phyloP scores from a whole-genome alignment of 2,113 vertebrate genomes.

The Anhinga anhinga region DNA sequence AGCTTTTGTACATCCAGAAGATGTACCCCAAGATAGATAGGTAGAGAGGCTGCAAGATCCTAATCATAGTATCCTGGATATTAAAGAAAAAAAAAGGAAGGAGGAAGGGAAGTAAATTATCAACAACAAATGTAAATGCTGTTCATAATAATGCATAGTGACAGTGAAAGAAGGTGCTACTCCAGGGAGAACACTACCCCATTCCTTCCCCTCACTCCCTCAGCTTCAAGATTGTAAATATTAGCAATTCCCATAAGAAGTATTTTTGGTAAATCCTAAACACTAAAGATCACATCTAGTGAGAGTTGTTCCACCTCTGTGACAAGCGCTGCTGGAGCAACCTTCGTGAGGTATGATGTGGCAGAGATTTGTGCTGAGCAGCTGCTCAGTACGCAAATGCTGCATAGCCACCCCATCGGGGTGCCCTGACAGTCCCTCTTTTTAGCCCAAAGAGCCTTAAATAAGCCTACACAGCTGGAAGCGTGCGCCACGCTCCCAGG shows the following conservation, averaged over 20 bases:
- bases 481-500: fast-evolving
- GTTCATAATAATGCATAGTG: neutral
- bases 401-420: neutral
- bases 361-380: neutral
- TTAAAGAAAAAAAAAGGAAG: neutral
- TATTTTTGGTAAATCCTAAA: neutral
- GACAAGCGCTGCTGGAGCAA: neutral
- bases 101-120: neutral
- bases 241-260: neutral
- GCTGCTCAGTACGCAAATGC: neutral
- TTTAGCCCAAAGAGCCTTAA: neutral
- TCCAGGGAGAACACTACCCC: neutral
- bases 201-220: too few species aligned
- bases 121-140: neutral
- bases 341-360: neutral
- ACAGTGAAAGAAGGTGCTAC: neutral
- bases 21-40: neutral
- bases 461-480: neutral
- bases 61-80: neutral
- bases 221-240: neutral
- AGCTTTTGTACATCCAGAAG: neutral
- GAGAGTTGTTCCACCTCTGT: neutral
- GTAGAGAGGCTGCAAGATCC: neutral
- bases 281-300: neutral
- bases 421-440: neutral